These are phyloP conservation scores for Augochlorella aurata DNA, from an alignment of 2,888 invertebrate species.

Conservation along the genomic window DNA sequence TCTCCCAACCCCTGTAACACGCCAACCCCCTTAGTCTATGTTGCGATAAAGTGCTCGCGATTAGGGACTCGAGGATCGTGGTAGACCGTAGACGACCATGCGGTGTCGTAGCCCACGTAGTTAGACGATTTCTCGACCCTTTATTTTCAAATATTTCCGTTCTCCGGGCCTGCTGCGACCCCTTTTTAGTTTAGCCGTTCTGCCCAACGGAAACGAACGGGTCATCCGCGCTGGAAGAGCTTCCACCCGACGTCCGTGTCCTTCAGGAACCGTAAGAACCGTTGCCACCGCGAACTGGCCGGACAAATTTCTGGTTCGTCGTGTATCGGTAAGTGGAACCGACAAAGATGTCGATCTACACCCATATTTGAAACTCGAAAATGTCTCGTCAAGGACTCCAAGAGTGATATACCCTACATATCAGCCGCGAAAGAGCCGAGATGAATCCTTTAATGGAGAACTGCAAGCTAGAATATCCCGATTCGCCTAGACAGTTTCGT, in stretches of 20 bases:
- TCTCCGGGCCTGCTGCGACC: slow-evolving; percentile 44
- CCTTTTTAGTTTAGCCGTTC: slow-evolving; percentile 45
- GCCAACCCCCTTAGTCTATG: slow-evolving; percentile 71
- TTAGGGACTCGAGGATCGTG: slow-evolving; percentile 65
- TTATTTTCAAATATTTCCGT: slow-evolving; percentile 52
- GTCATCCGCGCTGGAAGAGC: slow-evolving; percentile 8
- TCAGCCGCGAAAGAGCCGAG: not conserved
- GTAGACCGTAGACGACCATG: slow-evolving; percentile 73
- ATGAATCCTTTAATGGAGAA: not conserved
- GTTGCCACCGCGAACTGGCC: slow-evolving; percentile 9
- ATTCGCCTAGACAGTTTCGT: not conserved
- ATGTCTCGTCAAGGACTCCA: not conserved
- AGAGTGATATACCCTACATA: not conserved
- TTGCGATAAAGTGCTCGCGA: slow-evolving; percentile 72
- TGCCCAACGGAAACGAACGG: slow-evolving; percentile 21
- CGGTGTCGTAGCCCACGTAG: slow-evolving; percentile 68
- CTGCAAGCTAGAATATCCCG: not conserved
- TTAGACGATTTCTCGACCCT: slow-evolving; percentile 59
- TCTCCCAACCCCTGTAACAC: slow-evolving; percentile 72
- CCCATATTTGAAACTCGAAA: not conserved
- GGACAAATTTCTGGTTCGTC: slow-evolving; percentile 26
- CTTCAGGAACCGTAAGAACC: slow-evolving; percentile 3
- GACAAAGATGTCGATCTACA: not conserved
- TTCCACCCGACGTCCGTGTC: slow-evolving; percentile 4
- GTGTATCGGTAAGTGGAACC: slow-evolving; percentile 51